These are phyloP conservation scores for Tetrao urogallus DNA, from an alignment of 2,113 vertebrate genomes.

Conservation along the genomic window DNA sequence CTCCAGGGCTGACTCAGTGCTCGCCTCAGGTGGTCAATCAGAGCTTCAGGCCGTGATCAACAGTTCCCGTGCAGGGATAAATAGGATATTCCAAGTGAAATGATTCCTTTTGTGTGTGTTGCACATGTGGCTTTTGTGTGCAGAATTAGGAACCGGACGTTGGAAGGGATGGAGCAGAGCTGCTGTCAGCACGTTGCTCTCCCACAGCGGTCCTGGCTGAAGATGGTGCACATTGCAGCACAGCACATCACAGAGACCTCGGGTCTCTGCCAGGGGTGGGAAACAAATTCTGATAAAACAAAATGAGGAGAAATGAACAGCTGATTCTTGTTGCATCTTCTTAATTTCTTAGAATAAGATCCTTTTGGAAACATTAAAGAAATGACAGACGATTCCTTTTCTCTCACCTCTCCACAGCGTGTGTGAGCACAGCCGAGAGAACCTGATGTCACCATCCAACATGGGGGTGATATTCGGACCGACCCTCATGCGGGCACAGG, in stretches of 20 bases:
- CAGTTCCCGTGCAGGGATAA: neutral
- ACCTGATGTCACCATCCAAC: conserved; percentile 94
- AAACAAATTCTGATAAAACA: neutral
- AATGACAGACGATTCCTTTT: neutral
- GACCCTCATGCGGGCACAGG: conserved; percentile 93
- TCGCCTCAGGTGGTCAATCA: too few relatives aligned
- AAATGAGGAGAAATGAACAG: neutral
- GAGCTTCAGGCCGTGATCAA: too few relatives aligned
- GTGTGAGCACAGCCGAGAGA: conserved; percentile 90
- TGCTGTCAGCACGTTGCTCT: neutral
- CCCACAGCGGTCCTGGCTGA: neutral
- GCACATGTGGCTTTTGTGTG: neutral
- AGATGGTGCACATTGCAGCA: rapidly evolving
- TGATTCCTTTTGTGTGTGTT: neutral
- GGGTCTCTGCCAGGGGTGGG: neutral
- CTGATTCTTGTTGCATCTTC: neutral
- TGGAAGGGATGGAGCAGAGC: neutral
- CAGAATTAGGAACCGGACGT: neutral
- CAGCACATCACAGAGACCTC: neutral
- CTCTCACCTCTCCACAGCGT: conserved; percentile 76
- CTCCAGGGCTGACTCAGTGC: too few relatives aligned
- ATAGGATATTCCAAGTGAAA: neutral
- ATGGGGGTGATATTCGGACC: conserved; percentile 98
- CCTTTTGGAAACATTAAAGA: rapidly evolving
- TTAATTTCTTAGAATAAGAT: neutral